Percentiles rank a stretch among this genome's conserved stretches.
Conservation (phyloP, 1,140 invertebrate species). For the Mamestra configurata region DNA sequence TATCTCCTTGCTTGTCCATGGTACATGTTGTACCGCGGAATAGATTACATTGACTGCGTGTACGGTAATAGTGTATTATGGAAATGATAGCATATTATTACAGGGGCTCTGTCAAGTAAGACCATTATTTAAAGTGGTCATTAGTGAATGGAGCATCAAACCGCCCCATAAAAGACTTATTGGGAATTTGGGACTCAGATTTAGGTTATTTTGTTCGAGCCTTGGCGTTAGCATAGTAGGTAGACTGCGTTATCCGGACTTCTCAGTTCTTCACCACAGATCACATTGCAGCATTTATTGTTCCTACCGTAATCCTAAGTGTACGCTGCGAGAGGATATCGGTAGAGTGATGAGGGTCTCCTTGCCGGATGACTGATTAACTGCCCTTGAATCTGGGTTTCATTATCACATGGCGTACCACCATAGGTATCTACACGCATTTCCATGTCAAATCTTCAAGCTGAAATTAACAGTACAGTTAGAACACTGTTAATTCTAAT, state of each 20-base stretch:
- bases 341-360: too few species aligned
- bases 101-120: background rate
- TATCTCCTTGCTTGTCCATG: constrained; percentile 36
- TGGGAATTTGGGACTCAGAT: too few species aligned
- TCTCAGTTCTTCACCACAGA: too few species aligned
- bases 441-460: background rate
- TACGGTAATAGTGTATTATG: constrained; percentile 4
- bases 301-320: too few species aligned
- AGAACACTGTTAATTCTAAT: background rate
- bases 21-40: background rate
- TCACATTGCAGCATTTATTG: too few species aligned
- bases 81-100: constrained; percentile 1
- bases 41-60: constrained; percentile 23
- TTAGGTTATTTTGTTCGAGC: background rate
- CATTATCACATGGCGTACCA: too few species aligned
- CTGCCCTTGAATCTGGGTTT: too few species aligned
- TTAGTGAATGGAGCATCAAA: background rate
- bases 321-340: too few species aligned
- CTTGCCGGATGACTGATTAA: too few species aligned
- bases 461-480: background rate
- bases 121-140: background rate
- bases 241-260: too few species aligned
- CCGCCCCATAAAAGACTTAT: background rate
- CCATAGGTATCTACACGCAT: too few species aligned
- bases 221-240: too few species aligned